Percentiles rank a stretch among this genome's conserved stretches.
phyloP scores from a whole-genome alignment of 1,140 invertebrate genomes.

The Lepidurus arcticus region DNA sequence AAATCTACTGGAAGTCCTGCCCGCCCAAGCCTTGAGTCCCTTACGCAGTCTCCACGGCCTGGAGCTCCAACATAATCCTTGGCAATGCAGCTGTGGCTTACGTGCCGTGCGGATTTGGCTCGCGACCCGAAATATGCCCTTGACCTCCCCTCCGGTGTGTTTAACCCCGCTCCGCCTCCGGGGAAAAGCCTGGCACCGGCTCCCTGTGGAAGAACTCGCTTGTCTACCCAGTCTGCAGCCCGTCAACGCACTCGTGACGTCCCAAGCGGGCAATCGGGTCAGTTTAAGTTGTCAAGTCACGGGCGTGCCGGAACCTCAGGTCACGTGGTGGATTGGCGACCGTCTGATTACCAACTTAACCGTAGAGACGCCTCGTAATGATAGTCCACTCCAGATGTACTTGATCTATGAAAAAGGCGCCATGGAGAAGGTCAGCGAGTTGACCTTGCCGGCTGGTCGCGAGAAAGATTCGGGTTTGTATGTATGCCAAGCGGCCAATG shows the following conservation, averaged over 20 bases:
- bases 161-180: constrained; percentile 55
- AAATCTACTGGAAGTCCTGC: constrained; percentile 61
- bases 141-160: constrained; percentile 61
- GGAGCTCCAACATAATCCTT: constrained; percentile 67
- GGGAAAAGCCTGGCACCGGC: constrained; percentile 61
- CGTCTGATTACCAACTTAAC: constrained; percentile 43
- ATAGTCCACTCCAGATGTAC: not conserved
- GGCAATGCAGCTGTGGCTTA: constrained; percentile 73
- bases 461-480: constrained; percentile 33
- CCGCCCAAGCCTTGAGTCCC: constrained; percentile 56
- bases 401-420: constrained; percentile 27
- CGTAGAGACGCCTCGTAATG: constrained; percentile 1
- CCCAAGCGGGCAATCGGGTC: constrained; percentile 62
- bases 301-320: constrained; percentile 60
- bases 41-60: constrained; percentile 64
- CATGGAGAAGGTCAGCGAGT: constrained; percentile 30
- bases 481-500: constrained; percentile 29
- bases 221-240: constrained; percentile 55
- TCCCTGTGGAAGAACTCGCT: constrained; percentile 71
- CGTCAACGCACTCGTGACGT: constrained; percentile 36
- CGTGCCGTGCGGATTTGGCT: constrained; percentile 69
- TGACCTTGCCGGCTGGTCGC: constrained; percentile 22
- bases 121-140: constrained; percentile 65
- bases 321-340: constrained; percentile 52
- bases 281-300: constrained; percentile 64